Base-by-base conservation (phyloP, 2,888 invertebrate genomes). In the Drosophila antonietae region DNA sequence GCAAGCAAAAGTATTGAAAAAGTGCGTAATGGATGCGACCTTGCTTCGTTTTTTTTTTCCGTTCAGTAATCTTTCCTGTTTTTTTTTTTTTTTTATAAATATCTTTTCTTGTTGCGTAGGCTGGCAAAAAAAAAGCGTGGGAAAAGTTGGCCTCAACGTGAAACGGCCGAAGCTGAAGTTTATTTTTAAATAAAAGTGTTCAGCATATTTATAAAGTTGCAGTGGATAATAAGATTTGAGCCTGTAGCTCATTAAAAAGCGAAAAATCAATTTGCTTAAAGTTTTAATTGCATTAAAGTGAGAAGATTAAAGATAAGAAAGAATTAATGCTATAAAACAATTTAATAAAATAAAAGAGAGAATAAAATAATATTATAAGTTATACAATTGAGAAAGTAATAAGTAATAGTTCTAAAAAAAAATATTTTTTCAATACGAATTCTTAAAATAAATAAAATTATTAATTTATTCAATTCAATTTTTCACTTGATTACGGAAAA, bases 11-110 rank as follows among this genome's bases (percentile, higher is more conserved):
- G 43, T 41, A 43, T 28, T 47, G 37, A 44, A 67, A 60, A 67
- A 52, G 52, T 67, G 59, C 73, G 67, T 78, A 51, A 49, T 52
- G 33, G 47, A 72, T 46, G 20, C 63, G 73, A 67, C 73, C 75
- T 75, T 75, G 78, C 39, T 37, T 49, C 14, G 12, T 28, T 28
- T 28, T 6, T 28, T 28, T 28, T 28, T 28, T 5, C 20, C 20
- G 2, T 63, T 56, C 20, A 18, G 14, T n/a, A 31, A 23, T n/a
- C n/a, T 28, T 14, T 37, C 9, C 28, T 31, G 39, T 39, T 43
- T 46, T 6, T 33, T 9, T 20, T 12, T 6, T 33, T 9, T 20
- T 12, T 12, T 20, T 44, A 20, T 20, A 20, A 14, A 43, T 52
- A 23, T 53, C 15, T 35, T 33, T 15, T 20, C 52, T 18, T 15